A percentile compares a stretch with the other conserved stretches of the same genome.
Conservation (phyloP, 2,113 vertebrate genomes). For the Rutilus rutilus region DNA sequence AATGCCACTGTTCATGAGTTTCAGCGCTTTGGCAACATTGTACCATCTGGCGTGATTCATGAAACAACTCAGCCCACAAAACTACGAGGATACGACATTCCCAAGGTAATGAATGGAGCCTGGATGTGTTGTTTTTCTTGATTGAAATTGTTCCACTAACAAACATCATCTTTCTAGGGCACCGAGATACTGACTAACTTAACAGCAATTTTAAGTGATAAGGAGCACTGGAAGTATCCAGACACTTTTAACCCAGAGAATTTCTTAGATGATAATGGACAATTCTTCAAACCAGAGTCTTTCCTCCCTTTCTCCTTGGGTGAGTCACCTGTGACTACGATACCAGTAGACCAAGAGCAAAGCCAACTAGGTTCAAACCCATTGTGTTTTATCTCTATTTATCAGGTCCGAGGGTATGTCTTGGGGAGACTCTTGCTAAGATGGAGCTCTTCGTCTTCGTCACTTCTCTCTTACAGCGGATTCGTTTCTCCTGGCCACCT, state of each 20-base stretch:
- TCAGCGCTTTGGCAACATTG: constrained; percentile 47
- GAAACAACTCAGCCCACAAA: constrained; percentile 26
- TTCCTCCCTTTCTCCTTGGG: constrained; percentile 56
- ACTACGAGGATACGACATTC: constrained; percentile 46
- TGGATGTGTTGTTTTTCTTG: not conserved
- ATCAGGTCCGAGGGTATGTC: constrained; percentile 75
- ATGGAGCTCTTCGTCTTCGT: constrained; percentile 78
- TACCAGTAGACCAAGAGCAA: not conserved
- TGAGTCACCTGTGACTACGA: not conserved
- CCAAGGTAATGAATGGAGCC: constrained; percentile 30
- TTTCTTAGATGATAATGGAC: constrained; percentile 67
- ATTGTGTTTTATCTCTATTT: not conserved
- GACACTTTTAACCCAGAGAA: constrained; percentile 78
- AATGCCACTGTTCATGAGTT: constrained; percentile 50
- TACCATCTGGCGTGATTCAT: not conserved
- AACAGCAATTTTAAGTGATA: constrained; percentile 67
- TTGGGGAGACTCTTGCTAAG: constrained; percentile 72
- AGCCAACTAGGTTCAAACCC: not conserved
- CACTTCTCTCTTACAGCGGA: constrained; percentile 71
- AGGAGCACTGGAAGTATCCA: constrained; percentile 74
- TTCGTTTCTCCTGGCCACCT: constrained; percentile 63
- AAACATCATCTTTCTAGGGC: not conserved
- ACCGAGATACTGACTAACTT: constrained; percentile 65
- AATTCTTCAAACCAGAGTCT: constrained; percentile 47
- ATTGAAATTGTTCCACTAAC: not conserved